phyloP scores from a whole-genome alignment of 2,888 invertebrate species.

The Melinaea menophilus region DNA sequence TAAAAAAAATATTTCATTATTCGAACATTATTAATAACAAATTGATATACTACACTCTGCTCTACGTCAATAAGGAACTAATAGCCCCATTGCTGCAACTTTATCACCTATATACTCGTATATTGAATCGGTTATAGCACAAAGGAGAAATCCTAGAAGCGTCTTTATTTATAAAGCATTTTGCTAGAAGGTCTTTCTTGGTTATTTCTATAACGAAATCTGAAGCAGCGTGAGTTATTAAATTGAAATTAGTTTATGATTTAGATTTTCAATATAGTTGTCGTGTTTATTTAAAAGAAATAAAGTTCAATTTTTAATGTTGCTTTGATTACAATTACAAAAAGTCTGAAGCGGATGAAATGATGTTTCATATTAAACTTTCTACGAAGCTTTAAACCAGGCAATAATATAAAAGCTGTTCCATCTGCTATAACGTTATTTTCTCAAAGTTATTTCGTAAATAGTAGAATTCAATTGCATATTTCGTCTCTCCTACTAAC shows the following conservation, averaged over 20 bases:
- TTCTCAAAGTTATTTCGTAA: too few relatives aligned
- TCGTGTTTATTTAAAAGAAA: too few relatives aligned
- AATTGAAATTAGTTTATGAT: background rate
- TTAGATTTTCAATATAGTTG: background rate
- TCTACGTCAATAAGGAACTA: slow-evolving; percentile 3
- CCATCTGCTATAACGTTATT: too few relatives aligned
- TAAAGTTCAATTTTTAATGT: too few relatives aligned
- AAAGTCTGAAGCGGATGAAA: too few relatives aligned
- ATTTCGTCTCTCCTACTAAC: too few relatives aligned
- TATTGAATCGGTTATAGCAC: slow-evolving; percentile 6
- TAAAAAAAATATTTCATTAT: too few relatives aligned
- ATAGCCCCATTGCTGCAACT: slow-evolving; percentile 3
- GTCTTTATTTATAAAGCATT: slow-evolving; percentile 24
- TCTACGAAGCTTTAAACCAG: too few relatives aligned
- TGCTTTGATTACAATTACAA: too few relatives aligned
- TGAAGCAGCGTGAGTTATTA: background rate
- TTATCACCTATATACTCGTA: background rate
- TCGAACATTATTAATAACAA: background rate
- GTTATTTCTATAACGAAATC: slow-evolving; percentile 11
- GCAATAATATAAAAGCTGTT: too few relatives aligned
- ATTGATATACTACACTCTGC: background rate
- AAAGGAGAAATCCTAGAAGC: slow-evolving; percentile 8
- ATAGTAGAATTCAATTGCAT: too few relatives aligned
- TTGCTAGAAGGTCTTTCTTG: slow-evolving; percentile 19
- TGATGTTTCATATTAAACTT: too few relatives aligned